A percentile compares a stretch with the other conserved stretches of the same genome.
Evolutionary conservation across 37 sponge, comb jelly and placozoan genomes (phyloP).

Genomic region (Tethya wilhelma): DNA sequence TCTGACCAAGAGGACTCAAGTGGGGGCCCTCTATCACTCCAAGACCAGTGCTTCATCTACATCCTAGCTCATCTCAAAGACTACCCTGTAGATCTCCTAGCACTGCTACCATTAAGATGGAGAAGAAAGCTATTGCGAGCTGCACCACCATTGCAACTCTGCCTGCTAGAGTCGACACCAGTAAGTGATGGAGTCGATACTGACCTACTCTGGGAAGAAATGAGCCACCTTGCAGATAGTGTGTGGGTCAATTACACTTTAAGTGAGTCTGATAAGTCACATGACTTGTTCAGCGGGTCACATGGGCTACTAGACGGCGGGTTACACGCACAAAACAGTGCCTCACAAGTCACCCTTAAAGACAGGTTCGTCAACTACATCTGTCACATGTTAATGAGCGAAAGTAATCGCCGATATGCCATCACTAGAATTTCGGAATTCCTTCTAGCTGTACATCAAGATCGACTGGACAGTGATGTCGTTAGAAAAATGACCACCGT

Average conservation of each 20-base stretch:
- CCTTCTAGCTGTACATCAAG: conserved; percentile 1
- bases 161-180: not conserved
- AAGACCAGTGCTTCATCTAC: conserved; percentile 19
- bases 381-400: conserved; percentile 7
- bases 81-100: not conserved
- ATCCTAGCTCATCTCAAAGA: not conserved
- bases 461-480: not conserved
- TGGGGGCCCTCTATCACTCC: too few species aligned
- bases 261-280: not conserved
- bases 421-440: conserved; percentile 5
- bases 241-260: conserved; percentile 3
- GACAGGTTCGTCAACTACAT: conserved; percentile 2
- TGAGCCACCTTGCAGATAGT: conserved; percentile 7
- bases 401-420: conserved; percentile 9
- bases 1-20: too few species aligned
- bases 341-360: not conserved
- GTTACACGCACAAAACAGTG: not conserved
- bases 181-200: conserved; percentile 6
- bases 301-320: not conserved
- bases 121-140: not conserved
- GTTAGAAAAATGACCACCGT: not conserved
- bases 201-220: conserved; percentile 4
- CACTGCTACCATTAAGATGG: conserved; percentile 4
- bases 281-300: too few species aligned
- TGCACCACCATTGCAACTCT: conserved; percentile 8